Evolutionary conservation across 1,140 invertebrate species (phyloP), one percentile per base, ranked within the genome.

Genomic region (Megathymus violae): DNA sequence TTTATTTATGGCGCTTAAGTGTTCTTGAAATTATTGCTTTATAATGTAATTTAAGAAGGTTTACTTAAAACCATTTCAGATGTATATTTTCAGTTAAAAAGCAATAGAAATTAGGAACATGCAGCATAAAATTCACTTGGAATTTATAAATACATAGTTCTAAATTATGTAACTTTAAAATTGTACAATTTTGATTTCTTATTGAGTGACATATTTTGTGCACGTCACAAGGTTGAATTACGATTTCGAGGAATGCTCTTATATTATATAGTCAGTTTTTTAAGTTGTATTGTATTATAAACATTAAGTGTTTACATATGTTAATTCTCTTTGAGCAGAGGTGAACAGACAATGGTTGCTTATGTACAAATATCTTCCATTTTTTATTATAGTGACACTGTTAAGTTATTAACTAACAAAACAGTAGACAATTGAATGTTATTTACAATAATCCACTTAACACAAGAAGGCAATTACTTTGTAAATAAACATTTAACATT

Each of bases 401-500:
- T 31, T 44, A 47, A 22, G 19, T 22, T 3, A 22, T 22, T 54
- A 34, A 51, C 36, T 54, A 43, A 10, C 36, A 47, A 43, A 52
- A 59, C n/a, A 11, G 22, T 38, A 54, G 13, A 41, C 25, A 48
- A 40, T 48, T 41, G 27, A 60, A 61, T 36, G 56, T 43, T 62
- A 46, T 61, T 54, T 31, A 62, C 25, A 65, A 62, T 47, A 62
- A 46, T 62, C 43, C 16, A 63, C 27, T 31, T 31, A 31, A 9
- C 47, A 27, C 62, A 52, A 46, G 56, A 66, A 61, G 34, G 50
- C 38, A 60, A 46, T 60, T 51, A 58, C 44, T 59, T 69, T 66
- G 68, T 70, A 67, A 61, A 67, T 71, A 71, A 71, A 64, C 54
- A 67, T 67, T 56, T 67, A 64, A 48, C 36, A 61, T 64, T 60